These are phyloP conservation scores for Lasaia peninsularis DNA, from an alignment of 1,140 invertebrate species.

Conservation along the genomic window DNA sequence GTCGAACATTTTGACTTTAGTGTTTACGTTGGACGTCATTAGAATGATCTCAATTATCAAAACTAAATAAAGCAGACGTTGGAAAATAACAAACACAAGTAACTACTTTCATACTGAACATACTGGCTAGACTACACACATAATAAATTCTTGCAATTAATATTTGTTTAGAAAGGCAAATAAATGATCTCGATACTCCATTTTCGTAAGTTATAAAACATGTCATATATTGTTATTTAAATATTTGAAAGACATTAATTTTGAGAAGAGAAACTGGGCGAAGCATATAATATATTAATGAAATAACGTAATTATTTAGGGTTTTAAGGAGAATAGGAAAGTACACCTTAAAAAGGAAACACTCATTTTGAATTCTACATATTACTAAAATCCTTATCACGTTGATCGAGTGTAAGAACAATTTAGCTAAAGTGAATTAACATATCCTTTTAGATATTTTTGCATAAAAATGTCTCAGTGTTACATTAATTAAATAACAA, in stretches of 20 bases:
- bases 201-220: no score
- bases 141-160: not conserved
- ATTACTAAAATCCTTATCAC: no score
- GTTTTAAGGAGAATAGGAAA: no score
- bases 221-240: no score
- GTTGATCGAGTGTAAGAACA: not conserved
- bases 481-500: conserved; percentile 1
- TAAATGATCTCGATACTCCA: no score
- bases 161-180: no score
- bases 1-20: not conserved
- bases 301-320: no score
- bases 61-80: conserved; percentile 1
- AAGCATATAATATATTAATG: no score
- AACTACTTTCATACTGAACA: not conserved
- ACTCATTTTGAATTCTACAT: no score
- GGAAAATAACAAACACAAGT: conserved; percentile 4
- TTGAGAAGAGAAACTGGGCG: no score
- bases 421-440: not conserved
- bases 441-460: not conserved
- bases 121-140: not conserved
- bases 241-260: no score
- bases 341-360: no score
- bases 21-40: conserved; percentile 3
- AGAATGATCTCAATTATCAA: conserved; percentile 12
- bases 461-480: not conserved